A percentile compares a stretch with the other conserved stretches of the same genome.
Evolutionary conservation across 2,113 vertebrate species (phyloP).

Genomic region (Tragelaphus scriptus): DNA sequence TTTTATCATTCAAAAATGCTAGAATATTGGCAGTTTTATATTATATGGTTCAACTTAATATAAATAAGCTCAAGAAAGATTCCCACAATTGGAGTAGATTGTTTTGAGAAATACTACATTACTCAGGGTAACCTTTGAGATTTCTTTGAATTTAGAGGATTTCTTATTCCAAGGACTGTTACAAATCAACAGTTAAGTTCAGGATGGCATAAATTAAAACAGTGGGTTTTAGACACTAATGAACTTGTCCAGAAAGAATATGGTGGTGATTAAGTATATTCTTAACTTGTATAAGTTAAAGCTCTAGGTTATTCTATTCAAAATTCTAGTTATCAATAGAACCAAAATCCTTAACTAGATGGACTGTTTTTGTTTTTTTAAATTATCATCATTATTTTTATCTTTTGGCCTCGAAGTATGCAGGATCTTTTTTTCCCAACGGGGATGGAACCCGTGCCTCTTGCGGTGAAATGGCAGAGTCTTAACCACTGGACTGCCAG

Average conservation of each 20-base stretch:
- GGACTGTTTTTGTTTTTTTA: neutral
- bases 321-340: neutral
- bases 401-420: neutral
- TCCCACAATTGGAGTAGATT: neutral
- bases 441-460: neutral
- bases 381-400: neutral
- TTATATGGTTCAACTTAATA: neutral
- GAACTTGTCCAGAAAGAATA: neutral
- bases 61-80: neutral
- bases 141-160: neutral
- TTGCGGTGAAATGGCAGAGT: neutral
- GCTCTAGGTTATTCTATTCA: neutral
- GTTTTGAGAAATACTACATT: neutral
- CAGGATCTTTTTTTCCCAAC: neutral
- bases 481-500: neutral
- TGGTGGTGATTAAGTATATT: neutral
- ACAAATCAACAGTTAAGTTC: neutral
- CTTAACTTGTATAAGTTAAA: neutral
- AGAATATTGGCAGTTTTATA: neutral
- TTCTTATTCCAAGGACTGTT: conserved; percentile 9
- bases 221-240: neutral
- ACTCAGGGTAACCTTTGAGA: neutral
- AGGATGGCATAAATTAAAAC: neutral
- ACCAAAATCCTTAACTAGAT: neutral
- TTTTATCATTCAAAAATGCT: neutral